Conservation (phyloP, 2,797 vertebrate genomes). For the Linurgus olivaceus region DNA sequence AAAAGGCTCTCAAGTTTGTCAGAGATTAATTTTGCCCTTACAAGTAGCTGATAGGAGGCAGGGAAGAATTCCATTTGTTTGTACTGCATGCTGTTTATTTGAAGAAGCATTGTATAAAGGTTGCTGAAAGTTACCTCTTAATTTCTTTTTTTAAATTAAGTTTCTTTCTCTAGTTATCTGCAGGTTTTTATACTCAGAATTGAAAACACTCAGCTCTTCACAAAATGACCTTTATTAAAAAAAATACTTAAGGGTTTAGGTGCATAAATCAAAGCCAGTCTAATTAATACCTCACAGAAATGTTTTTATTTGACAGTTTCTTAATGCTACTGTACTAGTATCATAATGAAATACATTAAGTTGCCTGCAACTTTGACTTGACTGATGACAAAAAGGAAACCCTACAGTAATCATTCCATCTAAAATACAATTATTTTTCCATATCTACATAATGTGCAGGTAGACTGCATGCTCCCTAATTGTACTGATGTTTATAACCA, state of each 20-base stretch:
- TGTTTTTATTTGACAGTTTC: constrained; percentile 53
- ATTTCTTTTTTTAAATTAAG: not conserved
- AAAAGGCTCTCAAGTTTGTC: not conserved
- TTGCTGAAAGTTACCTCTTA: not conserved
- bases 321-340: constrained; percentile 41
- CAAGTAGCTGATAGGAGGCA: not conserved
- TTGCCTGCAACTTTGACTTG: constrained; percentile 37
- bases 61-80: not conserved
- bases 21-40: not conserved
- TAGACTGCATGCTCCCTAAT: constrained; percentile 32
- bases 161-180: not conserved
- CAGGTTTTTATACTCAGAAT: not conserved
- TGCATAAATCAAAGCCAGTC: constrained; percentile 43
- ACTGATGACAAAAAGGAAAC: constrained; percentile 23
- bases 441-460: constrained; percentile 40
- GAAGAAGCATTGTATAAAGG: not conserved
- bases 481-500: constrained; percentile 15
- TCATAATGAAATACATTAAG: constrained; percentile 60
- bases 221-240: constrained; percentile 47
- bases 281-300: constrained; percentile 68
- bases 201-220: constrained; percentile 36
- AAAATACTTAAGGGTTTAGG: constrained; percentile 25
- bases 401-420: not conserved
- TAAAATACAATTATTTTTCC: constrained; percentile 44
- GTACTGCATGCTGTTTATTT: not conserved